Base-by-base conservation (phyloP, 2,888 invertebrate genomes). In the Galerucella pusilla region DNA sequence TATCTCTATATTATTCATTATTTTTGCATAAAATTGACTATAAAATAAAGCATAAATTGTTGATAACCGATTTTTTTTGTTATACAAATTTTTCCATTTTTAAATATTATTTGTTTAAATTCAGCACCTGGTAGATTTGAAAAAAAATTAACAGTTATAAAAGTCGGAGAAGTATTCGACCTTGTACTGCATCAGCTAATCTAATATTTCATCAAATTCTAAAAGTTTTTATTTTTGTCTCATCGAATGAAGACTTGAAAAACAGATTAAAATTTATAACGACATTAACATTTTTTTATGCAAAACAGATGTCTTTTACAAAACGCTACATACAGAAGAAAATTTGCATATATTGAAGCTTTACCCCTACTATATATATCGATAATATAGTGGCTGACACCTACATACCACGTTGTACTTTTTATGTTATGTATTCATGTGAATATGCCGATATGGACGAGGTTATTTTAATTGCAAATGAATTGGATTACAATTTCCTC, bases 381-480 rank as follows among this genome's bases (percentile, higher is more conserved):
- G 57, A 45, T 52, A 42, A 65, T 71, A 66, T 65, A 72, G 66
- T 71, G 59, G 71, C 59, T 49, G 66, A 72, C 72, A 42, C 72
- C 72, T 60, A 72, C 66, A 60, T 12, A 20, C 25, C 59, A 57
- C 14, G 35, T 49, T 70, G 63, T 63, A 63, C 70, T 63, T 69
- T 72, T 35, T 72, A 66, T 66, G 49, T 67, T 66, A 66, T 66
- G 28, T 67, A 66, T 72, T 72, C 60, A 72, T 72, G 60, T 72
- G 72, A 72, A 72, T 60, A 66, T 67, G 60, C 35, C 72, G 72
- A 72, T 72, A 72, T 49, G 72, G 66, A 71, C 45, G 66, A 71
- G 71, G 59, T 66, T 65, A 71, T 71, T 71, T 65, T 71, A 71
- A 71, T 71, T 65, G 59, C 71, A 71, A 71, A 59, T 71, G 65